A percentile compares a stretch with the other conserved stretches of the same genome.
Conservation (phyloP, 2,113 vertebrate species). For the Tenrec ecaudatus region DNA sequence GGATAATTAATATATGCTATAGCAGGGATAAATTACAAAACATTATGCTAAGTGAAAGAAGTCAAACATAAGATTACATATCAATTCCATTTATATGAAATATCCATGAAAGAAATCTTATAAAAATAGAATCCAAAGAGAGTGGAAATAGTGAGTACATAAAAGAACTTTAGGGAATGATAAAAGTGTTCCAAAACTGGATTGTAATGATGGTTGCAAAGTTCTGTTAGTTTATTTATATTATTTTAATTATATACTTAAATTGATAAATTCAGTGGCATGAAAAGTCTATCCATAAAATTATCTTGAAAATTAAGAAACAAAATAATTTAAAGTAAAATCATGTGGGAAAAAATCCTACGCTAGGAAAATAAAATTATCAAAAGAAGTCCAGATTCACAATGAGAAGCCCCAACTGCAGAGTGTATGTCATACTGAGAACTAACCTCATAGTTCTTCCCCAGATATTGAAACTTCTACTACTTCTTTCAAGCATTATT, state of each 20-base stretch:
- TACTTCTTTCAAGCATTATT: not conserved
- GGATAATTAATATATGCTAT: not conserved
- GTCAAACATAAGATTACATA: not conserved
- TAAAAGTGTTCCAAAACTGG: not conserved
- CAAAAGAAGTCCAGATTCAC: not conserved
- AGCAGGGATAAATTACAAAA: not conserved
- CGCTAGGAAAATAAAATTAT: not conserved
- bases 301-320: no score
- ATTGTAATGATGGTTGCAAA: not conserved
- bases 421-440: not conserved
- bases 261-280: not conserved
- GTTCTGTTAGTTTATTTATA: not conserved
- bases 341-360: not conserved
- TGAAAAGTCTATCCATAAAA: not conserved
- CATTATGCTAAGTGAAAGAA: not conserved
- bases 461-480: constrained; percentile 22
- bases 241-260: not conserved
- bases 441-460: not conserved
- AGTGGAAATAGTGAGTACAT: not conserved
- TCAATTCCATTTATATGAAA: not conserved
- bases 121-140: not conserved
- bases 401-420: not conserved
- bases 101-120: not conserved
- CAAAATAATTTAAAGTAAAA: no score
- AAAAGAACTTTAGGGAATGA: not conserved